Base-by-base conservation (phyloP, 1,140 invertebrate species). In the Drosophila mauritiana region DNA sequence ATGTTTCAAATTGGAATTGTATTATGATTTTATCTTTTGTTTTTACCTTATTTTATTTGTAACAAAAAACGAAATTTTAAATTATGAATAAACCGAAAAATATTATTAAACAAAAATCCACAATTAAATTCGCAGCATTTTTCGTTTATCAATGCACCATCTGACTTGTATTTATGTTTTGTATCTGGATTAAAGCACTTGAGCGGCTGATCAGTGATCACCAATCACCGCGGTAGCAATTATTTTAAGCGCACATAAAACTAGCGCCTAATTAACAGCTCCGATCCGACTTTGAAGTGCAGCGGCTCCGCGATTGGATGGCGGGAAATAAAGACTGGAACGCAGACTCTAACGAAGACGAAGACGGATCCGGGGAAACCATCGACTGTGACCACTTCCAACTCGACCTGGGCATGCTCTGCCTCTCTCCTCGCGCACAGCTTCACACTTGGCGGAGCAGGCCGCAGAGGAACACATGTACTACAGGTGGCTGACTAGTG, bases 191-290 rank as follows among this genome's bases (percentile, higher is more conserved):
- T 10, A 3, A 72, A 70, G 52, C 49, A 62, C 59, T 75, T 17
- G 15, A 54, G 12, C 63, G 45, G 61, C 34, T 78, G 62, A 83
- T 80, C 63, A 56, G 48, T 72, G 62, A 83, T 80, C 63, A 42
- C 13, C 73, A 58, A 83, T 52, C 67, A 77, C 43, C 73, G 15
- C 70, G 73, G 55, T 88, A 58, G 83, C 84, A 82, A 86, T 88
- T 86, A 86, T 67, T 83, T 74, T 83, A 86, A 88, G 67, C 73
- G 80, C 80, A 80, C 76, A 78, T 68, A 70, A 89, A 64, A 73
- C 65, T 69, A 65, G 72, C 76, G 79, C 81, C 79, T 79, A 86
- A 89, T 86, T 83, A 86, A 73, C 84, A 89, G 59, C 80, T 73
- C 25, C 65, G 39, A 49, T 52, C 17, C 42, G 48, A 51, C 72